These are phyloP conservation scores for Thamnophis elegans DNA, from an alignment of 2,797 vertebrate genomes.

Conservation along the genomic window DNA sequence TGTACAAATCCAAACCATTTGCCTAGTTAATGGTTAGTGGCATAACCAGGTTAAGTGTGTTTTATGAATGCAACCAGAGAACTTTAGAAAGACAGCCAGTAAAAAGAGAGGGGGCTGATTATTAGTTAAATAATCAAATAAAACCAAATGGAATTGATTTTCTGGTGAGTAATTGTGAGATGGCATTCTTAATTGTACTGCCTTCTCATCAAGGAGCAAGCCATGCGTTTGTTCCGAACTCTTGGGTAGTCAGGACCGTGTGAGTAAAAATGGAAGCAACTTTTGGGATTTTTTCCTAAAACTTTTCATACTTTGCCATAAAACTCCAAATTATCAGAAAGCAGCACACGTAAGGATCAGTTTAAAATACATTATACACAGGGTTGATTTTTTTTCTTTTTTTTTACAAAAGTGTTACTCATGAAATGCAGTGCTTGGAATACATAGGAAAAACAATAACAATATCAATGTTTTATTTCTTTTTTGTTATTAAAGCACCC, in stretches of 20 bases:
- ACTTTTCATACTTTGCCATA: background rate
- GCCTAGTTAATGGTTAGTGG: background rate
- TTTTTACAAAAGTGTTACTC: background rate
- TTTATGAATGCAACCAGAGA: background rate
- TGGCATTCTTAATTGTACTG: no score
- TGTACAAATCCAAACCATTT: background rate
- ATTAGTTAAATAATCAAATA: background rate
- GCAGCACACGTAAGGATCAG: background rate
- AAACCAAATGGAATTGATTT: background rate
- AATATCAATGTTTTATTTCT: background rate
- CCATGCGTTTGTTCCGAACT: background rate
- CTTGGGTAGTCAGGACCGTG: no score
- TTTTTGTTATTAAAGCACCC: background rate
- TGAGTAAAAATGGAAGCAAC: background rate
- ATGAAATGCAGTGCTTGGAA: background rate
- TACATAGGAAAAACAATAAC: background rate
- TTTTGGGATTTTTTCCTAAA: background rate
- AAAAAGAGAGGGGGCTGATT: background rate
- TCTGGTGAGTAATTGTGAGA: background rate
- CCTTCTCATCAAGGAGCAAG: background rate
- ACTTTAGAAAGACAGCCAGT: background rate
- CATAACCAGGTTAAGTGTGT: background rate
- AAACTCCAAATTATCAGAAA: background rate
- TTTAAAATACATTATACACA: background rate
- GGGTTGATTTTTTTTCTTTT: no score